Conservation (phyloP, 2,797 vertebrate genomes). For the Selene dorsalis region DNA sequence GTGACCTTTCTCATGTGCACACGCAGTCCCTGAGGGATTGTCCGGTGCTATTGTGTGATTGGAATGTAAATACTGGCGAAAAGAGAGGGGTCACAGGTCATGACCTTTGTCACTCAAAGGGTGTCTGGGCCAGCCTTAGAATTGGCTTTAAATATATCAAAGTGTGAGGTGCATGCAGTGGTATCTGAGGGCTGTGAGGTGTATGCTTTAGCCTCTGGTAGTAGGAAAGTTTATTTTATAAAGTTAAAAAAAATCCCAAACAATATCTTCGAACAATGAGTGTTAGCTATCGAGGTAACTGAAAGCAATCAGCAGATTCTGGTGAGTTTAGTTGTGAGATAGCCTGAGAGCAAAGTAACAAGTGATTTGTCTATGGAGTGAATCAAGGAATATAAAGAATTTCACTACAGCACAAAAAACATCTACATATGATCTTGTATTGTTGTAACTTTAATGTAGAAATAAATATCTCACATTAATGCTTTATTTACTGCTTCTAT, state of each 20-base stretch:
- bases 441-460: not conserved
- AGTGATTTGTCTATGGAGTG: not conserved
- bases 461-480: not conserved
- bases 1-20: constrained; percentile 60
- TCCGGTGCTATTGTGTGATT: constrained; percentile 52
- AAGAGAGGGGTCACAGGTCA: constrained; percentile 59
- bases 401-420: not conserved
- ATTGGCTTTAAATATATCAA: constrained; percentile 23
- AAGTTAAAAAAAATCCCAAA: not conserved
- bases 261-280: not conserved
- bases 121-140: constrained; percentile 25
- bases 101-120: constrained; percentile 50
- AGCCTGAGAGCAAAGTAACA: not conserved
- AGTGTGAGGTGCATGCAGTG: not conserved
- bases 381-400: not conserved
- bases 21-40: constrained; percentile 13
- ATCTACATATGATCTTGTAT: not conserved
- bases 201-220: not conserved
- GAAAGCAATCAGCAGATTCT: not conserved
- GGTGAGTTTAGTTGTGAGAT: not conserved
- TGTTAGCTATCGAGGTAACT: not conserved
- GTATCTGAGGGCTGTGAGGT: not conserved
- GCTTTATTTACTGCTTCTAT: not conserved
- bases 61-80: constrained; percentile 57
- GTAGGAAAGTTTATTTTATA: not conserved